Evolutionary conservation across 2,113 vertebrate genomes (phyloP), one percentile per base, ranked within the genome.

Genomic region (Mormyrus iriodes): DNA sequence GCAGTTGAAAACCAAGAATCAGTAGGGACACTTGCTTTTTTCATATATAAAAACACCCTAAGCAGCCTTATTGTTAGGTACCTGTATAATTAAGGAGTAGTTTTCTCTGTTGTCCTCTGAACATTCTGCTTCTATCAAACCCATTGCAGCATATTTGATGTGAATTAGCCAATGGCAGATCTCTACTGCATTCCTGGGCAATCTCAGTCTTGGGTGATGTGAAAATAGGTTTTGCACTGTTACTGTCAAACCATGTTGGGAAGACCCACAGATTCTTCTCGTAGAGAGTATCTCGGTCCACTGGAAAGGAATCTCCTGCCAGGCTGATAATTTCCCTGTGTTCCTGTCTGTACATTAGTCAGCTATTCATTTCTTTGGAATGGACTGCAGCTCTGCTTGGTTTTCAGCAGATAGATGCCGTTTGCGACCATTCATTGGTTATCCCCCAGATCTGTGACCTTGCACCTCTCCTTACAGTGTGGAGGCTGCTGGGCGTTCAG

Each of bases 401-500:
- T 73, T 73, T 73, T 35, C 3, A 6, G 13, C 35, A 2, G 69
- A 6, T 17, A 35, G 12, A 19, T n/a, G 17, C 5, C 1, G 0
- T 17, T 19, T 39, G 69, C 69, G 15, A 19, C 69, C 31, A 39
- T 15, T 12, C 69, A 76, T 17, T 3, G 17, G 35, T 39, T 4
- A 79, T 39, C 17, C 13, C 69, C 27, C 35, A 76, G 5, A 76
- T 79, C 31, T 7, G 13, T 79, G 35, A 17, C 35, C 35, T 79
- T 79, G 73, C 0, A 49, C 86, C 15, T 85, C 2, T 61, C 12
- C 48, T 12, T 51, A 82, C 93, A 98, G 98, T 99, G 98, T 91
- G 98, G 98, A 83, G 97, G 95, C 24, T 99, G 98, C 91, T 99
- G 98, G 98, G 98, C 98, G 21, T 99, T 99, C 92, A 98, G 97